These are phyloP conservation scores for Bucorvus abyssinicus DNA, from an alignment of 2,797 vertebrate species.

Conservation along the genomic window DNA sequence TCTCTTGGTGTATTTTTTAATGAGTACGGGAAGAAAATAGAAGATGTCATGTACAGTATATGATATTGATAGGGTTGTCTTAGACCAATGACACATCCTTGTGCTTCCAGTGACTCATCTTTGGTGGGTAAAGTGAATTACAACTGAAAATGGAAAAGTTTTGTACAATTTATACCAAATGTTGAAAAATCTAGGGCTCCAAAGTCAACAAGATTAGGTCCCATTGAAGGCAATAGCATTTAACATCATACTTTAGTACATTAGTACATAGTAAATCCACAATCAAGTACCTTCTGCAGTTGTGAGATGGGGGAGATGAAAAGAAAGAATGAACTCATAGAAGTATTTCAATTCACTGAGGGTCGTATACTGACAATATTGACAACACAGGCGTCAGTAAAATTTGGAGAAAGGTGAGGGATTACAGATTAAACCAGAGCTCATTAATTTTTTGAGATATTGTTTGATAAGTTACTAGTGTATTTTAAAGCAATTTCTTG, in stretches of 20 bases:
- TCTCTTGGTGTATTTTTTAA: background rate
- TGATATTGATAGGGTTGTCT: background rate
- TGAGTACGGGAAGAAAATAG: slow-evolving; percentile 34
- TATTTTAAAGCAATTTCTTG: background rate
- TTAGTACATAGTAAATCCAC: background rate
- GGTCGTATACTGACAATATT: background rate
- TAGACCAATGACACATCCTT: background rate
- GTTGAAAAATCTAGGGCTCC: background rate
- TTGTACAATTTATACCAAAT: background rate
- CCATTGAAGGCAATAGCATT: background rate
- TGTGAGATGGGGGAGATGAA: background rate
- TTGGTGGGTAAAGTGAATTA: background rate
- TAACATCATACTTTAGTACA: background rate
- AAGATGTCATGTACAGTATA: background rate
- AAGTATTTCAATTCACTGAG: background rate
- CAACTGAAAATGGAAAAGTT: background rate
- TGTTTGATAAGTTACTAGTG: background rate
- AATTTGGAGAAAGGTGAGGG: background rate
- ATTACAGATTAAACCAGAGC: background rate
- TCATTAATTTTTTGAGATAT: background rate
- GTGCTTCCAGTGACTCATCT: slow-evolving; percentile 12
- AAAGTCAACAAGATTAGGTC: background rate
- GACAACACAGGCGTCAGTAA: background rate
- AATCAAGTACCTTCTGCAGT: background rate
- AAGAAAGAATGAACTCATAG: background rate